A percentile compares a stretch with the other conserved stretches of the same genome.
Conservation (phyloP, 2,888 invertebrate genomes). For the Xestia rhomboidea region DNA sequence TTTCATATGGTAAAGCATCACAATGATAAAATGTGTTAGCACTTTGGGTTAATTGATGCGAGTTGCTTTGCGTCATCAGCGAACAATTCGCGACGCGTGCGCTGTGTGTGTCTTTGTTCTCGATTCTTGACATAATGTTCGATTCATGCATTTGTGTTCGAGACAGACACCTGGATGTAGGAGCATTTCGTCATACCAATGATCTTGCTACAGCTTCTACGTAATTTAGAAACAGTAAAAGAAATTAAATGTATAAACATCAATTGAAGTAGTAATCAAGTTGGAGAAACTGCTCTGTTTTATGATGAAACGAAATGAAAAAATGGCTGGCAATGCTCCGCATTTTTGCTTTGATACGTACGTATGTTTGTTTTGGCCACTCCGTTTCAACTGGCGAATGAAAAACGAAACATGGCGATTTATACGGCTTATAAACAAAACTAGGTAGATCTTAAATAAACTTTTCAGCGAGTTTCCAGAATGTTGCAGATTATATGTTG, state of each 20-base stretch:
- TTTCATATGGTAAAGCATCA: slow-evolving; percentile 21
- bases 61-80: slow-evolving; percentile 62
- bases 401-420: slow-evolving; percentile 51
- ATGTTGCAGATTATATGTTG: slow-evolving; percentile 38
- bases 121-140: slow-evolving; percentile 56
- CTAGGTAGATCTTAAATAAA: slow-evolving; percentile 11
- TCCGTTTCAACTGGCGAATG: slow-evolving; percentile 32
- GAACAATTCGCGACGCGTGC: slow-evolving; percentile 51
- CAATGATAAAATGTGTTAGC: slow-evolving; percentile 53
- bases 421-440: slow-evolving; percentile 29
- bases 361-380: slow-evolving; percentile 47
- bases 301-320: slow-evolving; percentile 33
- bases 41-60: slow-evolving; percentile 56
- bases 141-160: slow-evolving; percentile 35
- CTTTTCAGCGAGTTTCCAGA: slow-evolving; percentile 28
- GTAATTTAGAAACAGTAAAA: slow-evolving; percentile 24
- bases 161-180: slow-evolving; percentile 42
- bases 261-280: slow-evolving; percentile 50
- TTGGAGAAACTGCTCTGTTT: slow-evolving; percentile 17
- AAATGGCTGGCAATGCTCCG: slow-evolving; percentile 28
- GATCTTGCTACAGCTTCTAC: not conserved
- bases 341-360: slow-evolving; percentile 51
- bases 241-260: slow-evolving; percentile 29
- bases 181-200: not conserved
- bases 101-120: slow-evolving; percentile 63